Evolutionary conservation across 2,113 vertebrate species (phyloP), one percentile per base, ranked within the genome.

Genomic region (Sterna hirundo): DNA sequence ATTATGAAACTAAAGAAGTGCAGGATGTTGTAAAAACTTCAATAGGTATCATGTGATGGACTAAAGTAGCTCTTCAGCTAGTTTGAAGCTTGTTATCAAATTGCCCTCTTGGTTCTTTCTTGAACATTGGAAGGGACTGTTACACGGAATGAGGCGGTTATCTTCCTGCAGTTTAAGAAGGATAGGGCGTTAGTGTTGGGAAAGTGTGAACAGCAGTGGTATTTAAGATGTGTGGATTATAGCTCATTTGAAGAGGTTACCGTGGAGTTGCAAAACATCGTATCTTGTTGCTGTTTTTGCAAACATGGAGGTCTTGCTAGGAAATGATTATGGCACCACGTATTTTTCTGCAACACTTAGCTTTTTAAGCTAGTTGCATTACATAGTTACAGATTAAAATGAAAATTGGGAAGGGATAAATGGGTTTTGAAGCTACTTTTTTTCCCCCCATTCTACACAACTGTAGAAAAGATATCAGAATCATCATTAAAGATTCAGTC

Each of bases 401-500:
- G 10, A 38, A 61, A 54, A 29, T 13, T 46, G n/a, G 16, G 40
- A 62, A 83, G 29, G 51, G 44, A 27, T 74, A 29, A 49, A 40
- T 4, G 4, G 4, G 44, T 62, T 93, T 58, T 82, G 80, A 90
- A 96, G 36, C 15, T 36, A 11, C 74, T 42, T 60, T 84, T 84
- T 49, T 58, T 23, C 57, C 2, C 40, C 23, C 52, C 30, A 17
- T 92, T 94, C 55, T 61, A 1, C 30, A 11, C 38, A 77, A 86
- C 80, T 88, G 2, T 88, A 99, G 99, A 99, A 96, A 97, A 97
- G 90, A 96, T 98, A 46, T 97, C 98, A 3, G 98, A 99, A 6
- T 97, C 97, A 11, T 72, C 91, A 14, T 94, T 99, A 78, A 98
- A 96, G 90, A 98, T 99, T 90, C 99, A 99, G 95, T 99, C 99